Percentiles rank a stretch among this genome's conserved stretches.
Conservation (phyloP, 2,113 vertebrate genomes). For the Porphyrio hochstetteri region DNA sequence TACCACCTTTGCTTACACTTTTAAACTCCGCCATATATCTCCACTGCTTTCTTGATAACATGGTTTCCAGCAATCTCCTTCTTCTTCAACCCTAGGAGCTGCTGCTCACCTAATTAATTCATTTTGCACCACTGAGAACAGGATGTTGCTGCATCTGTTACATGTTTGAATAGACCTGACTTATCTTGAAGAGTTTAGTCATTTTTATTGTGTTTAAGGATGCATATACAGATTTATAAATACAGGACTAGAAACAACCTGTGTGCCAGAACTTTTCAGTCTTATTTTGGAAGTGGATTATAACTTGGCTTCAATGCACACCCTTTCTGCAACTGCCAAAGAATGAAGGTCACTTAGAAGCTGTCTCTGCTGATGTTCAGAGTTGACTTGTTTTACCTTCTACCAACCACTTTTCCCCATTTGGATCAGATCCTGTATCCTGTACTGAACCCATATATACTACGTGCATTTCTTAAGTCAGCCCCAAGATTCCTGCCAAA, state of each 20-base stretch:
- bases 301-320: background rate
- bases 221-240: background rate
- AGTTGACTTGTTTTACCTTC: background rate
- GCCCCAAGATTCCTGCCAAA: background rate
- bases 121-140: background rate
- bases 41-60: background rate
- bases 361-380: background rate
- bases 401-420: background rate
- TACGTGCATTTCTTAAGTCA: background rate
- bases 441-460: background rate
- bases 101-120: background rate
- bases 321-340: background rate
- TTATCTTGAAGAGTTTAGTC: background rate
- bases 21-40: background rate
- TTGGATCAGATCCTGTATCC: background rate
- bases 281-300: background rate
- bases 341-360: background rate
- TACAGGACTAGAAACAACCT: background rate
- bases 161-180: background rate
- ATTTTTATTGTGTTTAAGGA: background rate
- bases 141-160: background rate
- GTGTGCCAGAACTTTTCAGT: background rate
- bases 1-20: background rate
- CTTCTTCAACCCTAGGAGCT: background rate
- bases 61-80: background rate